These are phyloP conservation scores for Apis cerana DNA, from an alignment of 1,140 invertebrate species.

Conservation along the genomic window DNA sequence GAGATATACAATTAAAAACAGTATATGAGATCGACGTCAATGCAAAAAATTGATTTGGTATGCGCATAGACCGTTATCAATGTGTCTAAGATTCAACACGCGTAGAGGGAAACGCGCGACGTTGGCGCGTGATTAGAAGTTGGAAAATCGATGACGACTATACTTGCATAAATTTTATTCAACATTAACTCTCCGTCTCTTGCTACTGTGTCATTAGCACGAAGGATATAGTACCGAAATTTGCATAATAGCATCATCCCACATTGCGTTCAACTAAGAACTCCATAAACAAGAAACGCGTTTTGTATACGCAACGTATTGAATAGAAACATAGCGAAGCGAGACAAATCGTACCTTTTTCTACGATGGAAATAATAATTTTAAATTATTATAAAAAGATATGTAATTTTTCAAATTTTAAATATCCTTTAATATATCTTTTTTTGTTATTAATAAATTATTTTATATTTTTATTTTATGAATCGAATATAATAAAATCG, in stretches of 20 bases:
- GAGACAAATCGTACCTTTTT: not conserved
- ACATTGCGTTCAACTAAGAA: not conserved
- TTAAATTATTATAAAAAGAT: too few species aligned
- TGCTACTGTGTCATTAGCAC: slow-evolving; percentile 7
- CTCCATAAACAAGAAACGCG: not conserved
- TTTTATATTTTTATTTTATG: too few species aligned
- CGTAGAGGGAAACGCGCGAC: slow-evolving; percentile 17
- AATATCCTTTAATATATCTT: too few species aligned
- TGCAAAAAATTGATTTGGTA: not conserved
- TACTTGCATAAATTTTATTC: slow-evolving; percentile 15
- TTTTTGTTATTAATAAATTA: too few species aligned
- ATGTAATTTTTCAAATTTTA: too few species aligned
- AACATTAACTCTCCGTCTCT: not conserved
- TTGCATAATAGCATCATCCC: not conserved
- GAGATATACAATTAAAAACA: not conserved
- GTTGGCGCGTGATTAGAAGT: slow-evolving; percentile 40
- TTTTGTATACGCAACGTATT: not conserved
- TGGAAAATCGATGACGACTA: slow-evolving; percentile 8
- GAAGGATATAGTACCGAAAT: not conserved
- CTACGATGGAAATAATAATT: not conserved
- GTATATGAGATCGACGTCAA: not conserved
- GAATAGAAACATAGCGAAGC: not conserved
- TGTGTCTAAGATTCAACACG: slow-evolving; percentile 3
- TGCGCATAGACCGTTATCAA: slow-evolving; percentile 11
- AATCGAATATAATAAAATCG: too few species aligned